A percentile compares a stretch with the other conserved stretches of the same genome.
phyloP scores from a whole-genome alignment of 2,113 vertebrate species.

The Cyrtonyx montezumae region DNA sequence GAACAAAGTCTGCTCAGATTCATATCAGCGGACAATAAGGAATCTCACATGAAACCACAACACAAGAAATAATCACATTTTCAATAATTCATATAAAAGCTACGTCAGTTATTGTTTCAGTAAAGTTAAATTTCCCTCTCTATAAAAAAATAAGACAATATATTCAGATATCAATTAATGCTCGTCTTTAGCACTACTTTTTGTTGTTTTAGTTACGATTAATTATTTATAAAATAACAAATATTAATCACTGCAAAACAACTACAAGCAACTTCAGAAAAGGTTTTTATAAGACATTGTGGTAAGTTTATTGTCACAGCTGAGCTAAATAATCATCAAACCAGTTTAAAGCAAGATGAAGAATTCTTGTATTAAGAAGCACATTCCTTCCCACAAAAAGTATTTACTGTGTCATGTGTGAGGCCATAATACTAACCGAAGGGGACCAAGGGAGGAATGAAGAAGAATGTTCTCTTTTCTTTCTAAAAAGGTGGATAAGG shows the following conservation, averaged over 20 bases:
- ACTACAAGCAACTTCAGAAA: neutral
- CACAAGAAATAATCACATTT: neutral
- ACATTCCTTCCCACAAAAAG: neutral
- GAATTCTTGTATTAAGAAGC: neutral
- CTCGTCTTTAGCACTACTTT: neutral
- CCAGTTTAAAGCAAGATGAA: neutral
- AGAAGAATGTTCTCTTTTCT: neutral
- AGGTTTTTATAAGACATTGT: neutral
- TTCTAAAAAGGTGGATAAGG: neutral
- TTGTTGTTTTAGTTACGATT: neutral
- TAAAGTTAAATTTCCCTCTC: neutral
- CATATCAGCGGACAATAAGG: neutral
- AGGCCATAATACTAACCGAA: neutral
- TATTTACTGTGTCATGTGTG: neutral
- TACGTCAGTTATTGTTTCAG: neutral
- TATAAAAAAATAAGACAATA: neutral
- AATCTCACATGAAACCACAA: neutral
- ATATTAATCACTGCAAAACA: neutral
- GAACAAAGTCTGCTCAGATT: neutral
- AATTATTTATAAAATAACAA: constrained; percentile 7
- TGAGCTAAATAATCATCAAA: neutral
- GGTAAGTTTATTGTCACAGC: neutral
- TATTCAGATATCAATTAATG: neutral
- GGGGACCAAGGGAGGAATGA: neutral
- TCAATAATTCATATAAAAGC: neutral